Conservation (phyloP, 2,113 vertebrate species). For the Mola mola region DNA sequence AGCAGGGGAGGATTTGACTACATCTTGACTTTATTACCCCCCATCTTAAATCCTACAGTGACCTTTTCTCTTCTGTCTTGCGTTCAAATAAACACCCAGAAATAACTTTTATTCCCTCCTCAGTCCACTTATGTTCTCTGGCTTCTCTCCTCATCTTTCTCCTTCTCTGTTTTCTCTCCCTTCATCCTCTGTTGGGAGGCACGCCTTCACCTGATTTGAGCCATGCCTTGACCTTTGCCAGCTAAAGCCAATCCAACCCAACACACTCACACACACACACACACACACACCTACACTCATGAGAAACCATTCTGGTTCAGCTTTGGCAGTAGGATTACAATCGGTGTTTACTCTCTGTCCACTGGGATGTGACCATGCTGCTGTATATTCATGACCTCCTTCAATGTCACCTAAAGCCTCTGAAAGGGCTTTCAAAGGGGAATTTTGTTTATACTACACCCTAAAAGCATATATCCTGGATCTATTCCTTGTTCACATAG, state of each 20-base stretch:
- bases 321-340: constrained; percentile 38
- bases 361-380: constrained; percentile 50
- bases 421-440: constrained; percentile 9
- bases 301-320: not conserved
- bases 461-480: constrained; percentile 19
- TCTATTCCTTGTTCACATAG: constrained; percentile 28
- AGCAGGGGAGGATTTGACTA: constrained; percentile 65
- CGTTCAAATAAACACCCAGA: constrained; percentile 79
- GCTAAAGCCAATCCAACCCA: not conserved
- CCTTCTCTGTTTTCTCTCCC: constrained; percentile 65
- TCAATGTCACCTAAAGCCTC: constrained; percentile 38
- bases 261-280: constrained; percentile 18
- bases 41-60: constrained; percentile 64
- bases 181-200: constrained; percentile 64
- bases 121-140: constrained; percentile 60
- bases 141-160: constrained; percentile 62
- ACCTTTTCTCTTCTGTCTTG: constrained; percentile 63
- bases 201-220: constrained; percentile 49
- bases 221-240: constrained; percentile 32
- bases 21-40: constrained; percentile 78
- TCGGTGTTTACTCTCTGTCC: constrained; percentile 53
- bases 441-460: constrained; percentile 35
- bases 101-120: constrained; percentile 69
- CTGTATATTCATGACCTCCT: constrained; percentile 69
- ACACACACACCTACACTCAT: constrained; percentile 23